These are phyloP conservation scores for Danaus chrysippus DNA, from an alignment of 2,888 invertebrate species.

Conservation along the genomic window DNA sequence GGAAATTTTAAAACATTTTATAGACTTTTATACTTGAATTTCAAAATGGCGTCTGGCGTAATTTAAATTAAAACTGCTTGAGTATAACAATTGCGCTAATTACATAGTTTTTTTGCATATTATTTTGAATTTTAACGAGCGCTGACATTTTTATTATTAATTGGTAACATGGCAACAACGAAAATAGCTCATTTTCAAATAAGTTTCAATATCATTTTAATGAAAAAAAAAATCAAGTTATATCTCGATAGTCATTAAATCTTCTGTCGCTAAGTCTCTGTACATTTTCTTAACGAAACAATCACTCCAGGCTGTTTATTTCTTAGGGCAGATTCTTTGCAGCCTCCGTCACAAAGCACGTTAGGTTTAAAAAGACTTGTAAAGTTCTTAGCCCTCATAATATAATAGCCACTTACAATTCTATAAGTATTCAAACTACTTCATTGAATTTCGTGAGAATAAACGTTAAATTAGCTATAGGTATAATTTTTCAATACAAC, in stretches of 20 bases:
- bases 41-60: conserved; percentile 21
- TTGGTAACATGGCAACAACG: no score
- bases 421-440: conserved; percentile 16
- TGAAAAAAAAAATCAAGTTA: no score
- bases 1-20: conserved; percentile 30
- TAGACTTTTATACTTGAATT: conserved; percentile 17
- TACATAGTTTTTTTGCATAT: neutral
- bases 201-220: no score
- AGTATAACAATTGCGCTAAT: neutral
- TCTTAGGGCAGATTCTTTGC: neutral
- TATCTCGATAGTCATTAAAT: no score
- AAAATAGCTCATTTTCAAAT: no score
- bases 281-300: neutral
- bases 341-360: neutral
- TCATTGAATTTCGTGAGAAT: conserved; percentile 21
- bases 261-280: neutral
- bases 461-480: neutral
- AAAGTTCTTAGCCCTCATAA: conserved; percentile 11
- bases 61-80: conserved; percentile 5
- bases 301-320: neutral
- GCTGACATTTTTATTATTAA: no score
- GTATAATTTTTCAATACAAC: neutral
- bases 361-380: conserved; percentile 1
- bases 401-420: conserved; percentile 24
- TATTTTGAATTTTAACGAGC: no score